Conservation (phyloP, 2,113 vertebrate species). For the Axis porcinus region DNA sequence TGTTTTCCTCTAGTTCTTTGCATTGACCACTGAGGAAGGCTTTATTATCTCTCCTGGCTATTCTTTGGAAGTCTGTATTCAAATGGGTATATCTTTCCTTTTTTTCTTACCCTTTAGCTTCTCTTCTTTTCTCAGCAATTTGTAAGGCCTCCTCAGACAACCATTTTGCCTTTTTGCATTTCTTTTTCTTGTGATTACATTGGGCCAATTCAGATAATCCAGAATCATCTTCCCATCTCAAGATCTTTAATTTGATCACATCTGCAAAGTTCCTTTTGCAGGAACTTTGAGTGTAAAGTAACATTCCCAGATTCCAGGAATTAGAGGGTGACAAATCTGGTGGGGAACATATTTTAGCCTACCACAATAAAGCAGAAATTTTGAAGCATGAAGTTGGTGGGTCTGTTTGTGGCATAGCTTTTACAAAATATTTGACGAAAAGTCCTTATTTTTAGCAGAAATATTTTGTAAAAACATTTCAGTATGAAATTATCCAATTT, state of each 20-base stretch:
- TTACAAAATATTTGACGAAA: not conserved
- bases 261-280: not conserved
- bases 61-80: not conserved
- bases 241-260: not conserved
- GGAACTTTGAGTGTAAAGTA: not conserved
- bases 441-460: not conserved
- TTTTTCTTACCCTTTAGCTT: not conserved
- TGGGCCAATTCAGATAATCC: not conserved
- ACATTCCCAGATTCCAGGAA: not conserved
- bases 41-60: not conserved
- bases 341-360: not conserved
- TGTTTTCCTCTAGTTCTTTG: not conserved
- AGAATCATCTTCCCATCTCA: not conserved
- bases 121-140: not conserved
- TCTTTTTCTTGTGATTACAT: not conserved
- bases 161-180: not conserved
- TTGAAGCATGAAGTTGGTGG: not conserved
- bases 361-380: not conserved
- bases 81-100: not conserved
- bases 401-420: not conserved
- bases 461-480: constrained; percentile 10
- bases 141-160: not conserved
- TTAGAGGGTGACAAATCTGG: not conserved
- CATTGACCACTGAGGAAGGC: not conserved
- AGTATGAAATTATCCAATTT: constrained; percentile 10